Evolutionary conservation across 1,140 invertebrate genomes (phyloP), one percentile per base, ranked within the genome.

Genomic region (Drosophila micromelanica): DNA sequence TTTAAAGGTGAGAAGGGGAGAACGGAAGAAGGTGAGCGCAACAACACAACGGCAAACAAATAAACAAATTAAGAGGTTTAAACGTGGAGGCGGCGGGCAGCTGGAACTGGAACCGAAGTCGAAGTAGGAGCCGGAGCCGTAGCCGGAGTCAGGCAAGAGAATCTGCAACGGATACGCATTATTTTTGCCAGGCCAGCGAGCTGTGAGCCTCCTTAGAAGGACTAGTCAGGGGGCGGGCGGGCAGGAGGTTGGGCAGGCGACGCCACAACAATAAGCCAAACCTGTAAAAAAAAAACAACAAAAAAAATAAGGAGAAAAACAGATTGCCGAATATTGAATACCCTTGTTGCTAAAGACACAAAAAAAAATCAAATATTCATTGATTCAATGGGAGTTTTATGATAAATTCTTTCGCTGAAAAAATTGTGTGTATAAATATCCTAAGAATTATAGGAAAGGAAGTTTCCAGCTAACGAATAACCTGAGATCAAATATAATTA

Each of bases 81-180:
- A 32, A 32, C 30, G 30, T 9, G 30, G 5, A 2, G 30, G 74
- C 45, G 5, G 30, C 17, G n/a, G 37, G 20, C 15, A 32, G 1
- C 8, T 0, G 5, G 30, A 32, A 8, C 30, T 32, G 30, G 30
- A 32, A 32, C 30, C 8, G 30, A 2, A 32, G 2, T 7, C 2
- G 30, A 9, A 32, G 7, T 7, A 1, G 30, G 30, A 32, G 7
- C 30, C 8, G 30, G 7, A 32, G 30, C 30, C 30, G 30, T 2
- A 30, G 30, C 30, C 30, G 6, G 30, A 5, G 30, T 2, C 20
- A 20, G 6, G 30, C 30, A 6, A 27, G 3, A 27, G 67, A 86
- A 81, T 82, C 78, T 84, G 82, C 76, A 76, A 79, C 84, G 82
- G 82, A 87, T 87, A 87, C 78, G 78, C 70, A 76, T 79, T 87